These are phyloP conservation scores for Corythaixoides concolor DNA, from an alignment of 2,113 vertebrate species.

Conservation along the genomic window DNA sequence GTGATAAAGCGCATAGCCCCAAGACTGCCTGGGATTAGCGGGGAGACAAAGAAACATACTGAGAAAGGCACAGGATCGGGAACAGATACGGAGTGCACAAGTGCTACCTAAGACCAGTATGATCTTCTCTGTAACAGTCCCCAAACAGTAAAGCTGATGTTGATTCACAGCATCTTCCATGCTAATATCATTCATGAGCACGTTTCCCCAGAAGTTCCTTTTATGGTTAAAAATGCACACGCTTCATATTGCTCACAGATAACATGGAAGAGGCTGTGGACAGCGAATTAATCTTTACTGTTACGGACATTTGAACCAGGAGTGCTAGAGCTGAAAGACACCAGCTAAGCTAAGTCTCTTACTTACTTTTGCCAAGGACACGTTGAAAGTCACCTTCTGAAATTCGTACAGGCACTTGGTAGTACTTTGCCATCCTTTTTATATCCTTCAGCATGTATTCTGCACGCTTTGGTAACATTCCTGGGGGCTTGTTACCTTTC, in stretches of 20 bases:
- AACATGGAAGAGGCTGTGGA: background rate
- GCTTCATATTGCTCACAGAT: background rate
- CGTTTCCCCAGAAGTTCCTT: background rate
- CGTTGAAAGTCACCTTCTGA: conserved; percentile 64
- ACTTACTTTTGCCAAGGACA: conserved; percentile 81
- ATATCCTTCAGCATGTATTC: conserved; percentile 80
- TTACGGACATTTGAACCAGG: background rate
- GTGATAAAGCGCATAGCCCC: conserved; percentile 56
- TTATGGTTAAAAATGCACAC: background rate
- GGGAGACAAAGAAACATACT: background rate
- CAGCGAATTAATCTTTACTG: background rate
- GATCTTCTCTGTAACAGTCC: background rate
- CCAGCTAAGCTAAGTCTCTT: background rate
- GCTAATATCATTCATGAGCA: background rate
- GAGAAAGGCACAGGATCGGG: background rate
- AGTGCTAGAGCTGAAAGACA: background rate
- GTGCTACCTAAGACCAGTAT: background rate
- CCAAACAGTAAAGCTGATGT: background rate
- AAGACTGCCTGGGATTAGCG: background rate
- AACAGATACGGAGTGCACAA: background rate
- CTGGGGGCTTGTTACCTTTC: conserved; percentile 85
- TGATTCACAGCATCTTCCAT: background rate
- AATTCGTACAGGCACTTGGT: conserved; percentile 73
- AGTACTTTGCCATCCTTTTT: conserved; percentile 68
- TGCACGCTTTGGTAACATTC: conserved; percentile 78